These are phyloP conservation scores for Cyprinus carpio DNA, from an alignment of 2,113 vertebrate genomes.

Conservation along the genomic window DNA sequence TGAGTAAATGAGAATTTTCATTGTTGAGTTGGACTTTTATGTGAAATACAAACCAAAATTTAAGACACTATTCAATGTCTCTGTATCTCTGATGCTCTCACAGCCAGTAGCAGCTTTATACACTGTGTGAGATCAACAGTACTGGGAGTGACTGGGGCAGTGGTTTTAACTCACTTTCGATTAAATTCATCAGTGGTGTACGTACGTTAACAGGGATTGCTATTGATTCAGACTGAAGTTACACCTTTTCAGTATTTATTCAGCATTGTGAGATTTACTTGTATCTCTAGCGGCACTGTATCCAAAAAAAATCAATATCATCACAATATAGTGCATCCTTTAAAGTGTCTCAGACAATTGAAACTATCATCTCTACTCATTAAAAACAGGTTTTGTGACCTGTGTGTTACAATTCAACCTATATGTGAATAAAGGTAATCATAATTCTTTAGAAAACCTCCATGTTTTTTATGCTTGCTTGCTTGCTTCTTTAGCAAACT, in stretches of 20 bases:
- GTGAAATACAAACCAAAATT: not conserved
- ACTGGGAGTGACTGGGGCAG: not conserved
- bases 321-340: not conserved
- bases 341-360: not conserved
- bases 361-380: not conserved
- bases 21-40: not conserved
- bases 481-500: not conserved
- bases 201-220: not conserved
- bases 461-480: not conserved
- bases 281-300: not conserved
- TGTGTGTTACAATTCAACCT: not conserved
- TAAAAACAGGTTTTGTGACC: not conserved
- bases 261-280: not conserved
- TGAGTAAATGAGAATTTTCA: too few relatives aligned
- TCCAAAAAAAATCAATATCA: conserved; percentile 15
- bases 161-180: not conserved
- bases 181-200: not conserved
- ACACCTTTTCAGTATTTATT: not conserved
- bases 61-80: not conserved
- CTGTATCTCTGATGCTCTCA: conserved; percentile 12
- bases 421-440: not conserved
- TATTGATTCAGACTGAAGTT: conserved; percentile 7
- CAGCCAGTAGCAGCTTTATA: not conserved
- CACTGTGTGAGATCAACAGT: not conserved
- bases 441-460: not conserved